phyloP scores from a whole-genome alignment of 2,113 vertebrate genomes.

The cattle (Bos taurus) region DNA sequence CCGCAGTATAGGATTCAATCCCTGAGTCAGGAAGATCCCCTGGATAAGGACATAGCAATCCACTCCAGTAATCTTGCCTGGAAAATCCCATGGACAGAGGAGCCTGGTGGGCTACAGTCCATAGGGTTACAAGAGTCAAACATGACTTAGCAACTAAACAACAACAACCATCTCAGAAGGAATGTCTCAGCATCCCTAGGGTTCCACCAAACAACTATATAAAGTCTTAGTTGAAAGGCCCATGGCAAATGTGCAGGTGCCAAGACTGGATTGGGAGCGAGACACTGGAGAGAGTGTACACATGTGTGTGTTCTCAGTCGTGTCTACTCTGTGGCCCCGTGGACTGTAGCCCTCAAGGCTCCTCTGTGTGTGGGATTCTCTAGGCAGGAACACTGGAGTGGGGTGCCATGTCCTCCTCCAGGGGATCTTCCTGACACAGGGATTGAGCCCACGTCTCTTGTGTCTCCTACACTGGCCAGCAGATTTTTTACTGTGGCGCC shows the following conservation, averaged over 20 bases:
- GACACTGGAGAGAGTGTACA: background rate
- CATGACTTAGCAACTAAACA: background rate
- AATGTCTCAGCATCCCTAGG: background rate
- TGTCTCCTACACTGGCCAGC: background rate
- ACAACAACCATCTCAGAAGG: background rate
- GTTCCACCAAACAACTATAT: background rate
- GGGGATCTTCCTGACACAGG: background rate
- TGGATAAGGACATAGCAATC: background rate
- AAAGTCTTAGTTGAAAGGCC: background rate
- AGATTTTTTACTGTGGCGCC: rapidly evolving
- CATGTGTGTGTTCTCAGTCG: background rate
- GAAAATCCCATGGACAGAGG: background rate
- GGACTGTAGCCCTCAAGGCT: background rate
- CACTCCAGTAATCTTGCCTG: background rate
- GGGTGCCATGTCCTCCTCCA: background rate
- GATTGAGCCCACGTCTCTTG: background rate
- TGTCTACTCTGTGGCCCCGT: background rate
- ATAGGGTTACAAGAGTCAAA: background rate
- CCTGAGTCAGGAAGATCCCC: background rate
- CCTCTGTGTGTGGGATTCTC: background rate
- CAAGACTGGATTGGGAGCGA: background rate
- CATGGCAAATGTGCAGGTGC: background rate
- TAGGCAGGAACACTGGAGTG: background rate
- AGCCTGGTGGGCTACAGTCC: background rate
- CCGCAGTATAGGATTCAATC: background rate